A percentile compares a stretch with the other conserved stretches of the same genome.
These are phyloP conservation scores for Alcis repandata DNA, from an alignment of 2,888 invertebrate genomes.

Conservation along the genomic window DNA sequence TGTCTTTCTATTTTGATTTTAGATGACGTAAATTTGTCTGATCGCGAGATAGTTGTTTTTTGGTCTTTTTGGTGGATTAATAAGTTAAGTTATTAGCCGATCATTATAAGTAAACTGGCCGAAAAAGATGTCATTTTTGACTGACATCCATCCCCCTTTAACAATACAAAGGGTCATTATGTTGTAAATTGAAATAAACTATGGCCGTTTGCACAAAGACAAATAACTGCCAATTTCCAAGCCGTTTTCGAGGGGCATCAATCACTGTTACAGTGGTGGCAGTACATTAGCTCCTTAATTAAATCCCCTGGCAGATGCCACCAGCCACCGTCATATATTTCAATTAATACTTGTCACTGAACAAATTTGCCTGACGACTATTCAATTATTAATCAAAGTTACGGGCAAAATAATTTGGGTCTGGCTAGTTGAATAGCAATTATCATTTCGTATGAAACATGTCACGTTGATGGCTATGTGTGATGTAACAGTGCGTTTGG, in stretches of 20 bases:
- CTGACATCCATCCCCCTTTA: no score
- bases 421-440: constrained; percentile 12
- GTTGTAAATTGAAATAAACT: constrained; percentile 20
- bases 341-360: constrained; percentile 82
- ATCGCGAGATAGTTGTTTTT: no score
- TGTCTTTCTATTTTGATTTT: no score
- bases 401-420: constrained; percentile 60
- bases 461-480: neutral
- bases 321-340: constrained; percentile 75
- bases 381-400: constrained; percentile 69
- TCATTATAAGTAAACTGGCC: neutral
- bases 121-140: neutral
- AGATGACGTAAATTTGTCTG: no score
- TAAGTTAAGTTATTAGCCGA: neutral
- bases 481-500: neutral
- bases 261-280: constrained; percentile 73
- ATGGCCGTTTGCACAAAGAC: constrained; percentile 34
- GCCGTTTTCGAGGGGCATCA: constrained; percentile 66
- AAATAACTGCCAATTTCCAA: constrained; percentile 43
- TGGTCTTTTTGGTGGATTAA: no score
- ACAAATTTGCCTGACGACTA: constrained; percentile 70
- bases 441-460: constrained; percentile 7
- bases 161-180: neutral
- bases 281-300: constrained; percentile 84
- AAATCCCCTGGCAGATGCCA: constrained; percentile 79